These are phyloP conservation scores for Crotophaga sulcirostris DNA, from an alignment of 2,113 vertebrate genomes.

Conservation along the genomic window DNA sequence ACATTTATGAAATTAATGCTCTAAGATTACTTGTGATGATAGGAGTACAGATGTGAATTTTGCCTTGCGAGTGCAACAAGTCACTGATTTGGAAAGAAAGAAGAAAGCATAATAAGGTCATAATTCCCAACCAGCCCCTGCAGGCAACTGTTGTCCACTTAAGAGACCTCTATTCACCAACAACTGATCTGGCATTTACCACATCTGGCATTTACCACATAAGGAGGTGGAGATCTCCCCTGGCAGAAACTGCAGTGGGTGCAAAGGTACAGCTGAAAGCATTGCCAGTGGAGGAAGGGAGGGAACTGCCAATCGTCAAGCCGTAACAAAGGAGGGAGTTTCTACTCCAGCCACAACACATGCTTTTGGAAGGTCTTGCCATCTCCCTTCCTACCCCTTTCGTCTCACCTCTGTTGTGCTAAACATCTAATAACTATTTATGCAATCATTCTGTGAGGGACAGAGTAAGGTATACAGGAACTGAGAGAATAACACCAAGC, in stretches of 20 bases:
- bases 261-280: neutral
- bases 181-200: neutral
- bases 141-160: neutral
- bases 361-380: neutral
- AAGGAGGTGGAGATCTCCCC: neutral
- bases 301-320: neutral
- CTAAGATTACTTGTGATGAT: neutral
- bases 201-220: neutral
- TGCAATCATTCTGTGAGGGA: neutral
- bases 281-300: neutral
- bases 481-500: neutral
- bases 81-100: neutral
- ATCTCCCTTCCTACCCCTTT: neutral
- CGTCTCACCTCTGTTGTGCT: neutral
- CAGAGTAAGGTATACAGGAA: neutral
- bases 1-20: neutral
- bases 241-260: neutral
- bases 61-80: neutral
- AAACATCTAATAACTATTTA: neutral
- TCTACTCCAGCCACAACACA: neutral
- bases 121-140: neutral
- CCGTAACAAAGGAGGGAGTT: neutral
- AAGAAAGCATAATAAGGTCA: neutral
- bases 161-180: neutral
- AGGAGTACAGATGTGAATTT: neutral